Evolutionary conservation across 2,113 vertebrate species (phyloP), one percentile per base, ranked within the genome.

Genomic region (Lepisosteus osseus): DNA sequence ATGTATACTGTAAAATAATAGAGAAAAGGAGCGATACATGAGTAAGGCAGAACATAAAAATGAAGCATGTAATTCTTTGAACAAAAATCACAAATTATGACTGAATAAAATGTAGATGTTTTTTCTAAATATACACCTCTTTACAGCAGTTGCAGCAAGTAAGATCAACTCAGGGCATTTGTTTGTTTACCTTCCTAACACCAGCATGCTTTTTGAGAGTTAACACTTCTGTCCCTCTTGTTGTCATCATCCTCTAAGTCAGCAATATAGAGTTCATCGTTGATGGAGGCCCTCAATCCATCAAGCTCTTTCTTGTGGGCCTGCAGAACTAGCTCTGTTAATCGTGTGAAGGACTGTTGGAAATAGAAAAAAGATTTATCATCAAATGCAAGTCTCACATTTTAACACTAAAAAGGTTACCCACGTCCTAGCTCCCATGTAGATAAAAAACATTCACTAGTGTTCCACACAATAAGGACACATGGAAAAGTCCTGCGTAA

Each of bases 301-400:
- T 97, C 96, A 83, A 98, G 88, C 81, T 99, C 97, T 80, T 95
- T 98, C 84, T 93, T 94, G 44, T 99, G 96, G 2, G 96, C 95
- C 78, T 95, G 93, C 78, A 99, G 89, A 72, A 99, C 97, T 88
- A 97, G 92, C 79, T 99, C 97, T 0, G 96, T 95, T 89, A 99
- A 80, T 56, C 95, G 90, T 0, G 95, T 98, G 85, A 99, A 99
- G 65, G 95, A 95, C 96, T 98, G 82, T 15, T 67, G 68, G 73
- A 68, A 3, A 67, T 71, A 70, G 11, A 67, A 54, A 74, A 41
- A 73, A 56, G 44, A 70, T 44, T 43, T 42, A 29, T 29, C 29
- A 29, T 29, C 29, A 29, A 29, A 29, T 29, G 29, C 29, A 29
- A 29, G 29, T 29, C 29, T 29, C 29, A 29, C 29, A 29, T 29